Evolutionary conservation across 2,888 invertebrate genomes (phyloP).

Genomic region (Caprella mutica): DNA sequence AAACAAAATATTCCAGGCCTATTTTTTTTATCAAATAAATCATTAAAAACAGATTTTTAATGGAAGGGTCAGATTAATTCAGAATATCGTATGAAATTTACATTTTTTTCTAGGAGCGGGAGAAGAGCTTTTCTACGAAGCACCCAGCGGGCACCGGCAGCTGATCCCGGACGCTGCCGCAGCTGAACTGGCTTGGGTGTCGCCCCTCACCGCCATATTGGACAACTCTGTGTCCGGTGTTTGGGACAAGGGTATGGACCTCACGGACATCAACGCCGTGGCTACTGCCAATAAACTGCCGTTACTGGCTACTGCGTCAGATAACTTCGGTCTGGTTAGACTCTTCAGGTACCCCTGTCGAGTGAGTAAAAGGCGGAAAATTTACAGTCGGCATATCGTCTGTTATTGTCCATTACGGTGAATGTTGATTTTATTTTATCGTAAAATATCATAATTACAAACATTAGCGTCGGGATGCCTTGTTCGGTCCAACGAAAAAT

Average conservation of each 20-base stretch:
- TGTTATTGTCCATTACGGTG: too few relatives aligned
- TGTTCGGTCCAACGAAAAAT: too few relatives aligned
- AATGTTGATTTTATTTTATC: too few relatives aligned
- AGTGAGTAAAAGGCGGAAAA: too few relatives aligned
- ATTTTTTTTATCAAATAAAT: not conserved
- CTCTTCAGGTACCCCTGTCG: constrained; percentile 42
- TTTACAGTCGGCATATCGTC: too few relatives aligned
- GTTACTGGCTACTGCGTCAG: constrained; percentile 41
- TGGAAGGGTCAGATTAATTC: not conserved
- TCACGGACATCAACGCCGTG: constrained; percentile 43
- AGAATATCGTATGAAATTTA: not conserved
- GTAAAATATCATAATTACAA: too few relatives aligned
- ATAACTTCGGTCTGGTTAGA: constrained; percentile 44
- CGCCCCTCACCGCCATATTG: constrained; percentile 40
- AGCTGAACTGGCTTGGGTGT: constrained; percentile 15
- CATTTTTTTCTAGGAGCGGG: constrained; percentile 39
- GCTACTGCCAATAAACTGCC: constrained; percentile 36
- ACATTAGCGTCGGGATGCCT: too few relatives aligned
- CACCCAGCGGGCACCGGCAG: constrained; percentile 42
- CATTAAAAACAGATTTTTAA: not conserved
- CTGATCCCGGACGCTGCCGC: constrained; percentile 15
- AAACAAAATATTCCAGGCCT: too few relatives aligned
- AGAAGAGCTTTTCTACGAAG: constrained; percentile 43
- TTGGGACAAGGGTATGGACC: constrained; percentile 43
- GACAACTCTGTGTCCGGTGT: constrained; percentile 42